Percentiles rank a stretch among this genome's conserved stretches.
Evolutionary conservation across 2,888 invertebrate species (phyloP).

Genomic region (Acanthosepion pharaonis): DNA sequence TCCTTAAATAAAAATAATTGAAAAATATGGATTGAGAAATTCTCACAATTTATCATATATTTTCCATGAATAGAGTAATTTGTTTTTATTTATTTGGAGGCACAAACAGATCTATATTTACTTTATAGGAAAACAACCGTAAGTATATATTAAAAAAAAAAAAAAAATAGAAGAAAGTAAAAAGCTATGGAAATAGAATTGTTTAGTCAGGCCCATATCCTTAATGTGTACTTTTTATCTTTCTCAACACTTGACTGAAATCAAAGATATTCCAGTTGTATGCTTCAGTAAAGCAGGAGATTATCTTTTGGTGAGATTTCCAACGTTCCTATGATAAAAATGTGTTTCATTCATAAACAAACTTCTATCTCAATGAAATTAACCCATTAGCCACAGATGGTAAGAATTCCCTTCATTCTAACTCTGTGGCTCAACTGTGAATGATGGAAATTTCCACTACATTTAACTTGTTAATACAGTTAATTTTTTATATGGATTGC

Average conservation of each 20-base stretch:
- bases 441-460: no score
- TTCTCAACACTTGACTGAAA: background rate
- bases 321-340: background rate
- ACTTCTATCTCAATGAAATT: background rate
- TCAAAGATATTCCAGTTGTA: background rate
- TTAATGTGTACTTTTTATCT: background rate
- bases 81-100: background rate
- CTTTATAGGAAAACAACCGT: background rate
- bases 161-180: no score
- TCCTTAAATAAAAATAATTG: no score
- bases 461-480: background rate
- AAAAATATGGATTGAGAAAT: no score
- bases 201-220: background rate
- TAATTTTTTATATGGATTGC: background rate
- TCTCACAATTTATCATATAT: no score
- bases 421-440: no score
- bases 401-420: no score
- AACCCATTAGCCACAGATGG: no score
- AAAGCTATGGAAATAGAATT: background rate
- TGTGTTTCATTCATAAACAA: background rate
- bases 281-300: background rate
- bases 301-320: background rate
- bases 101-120: background rate
- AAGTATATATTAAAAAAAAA: no score
- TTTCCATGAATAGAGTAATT: no score